Evolutionary conservation across 2,797 vertebrate genomes (phyloP), one percentile per base, ranked within the genome.

Genomic region (Parotocinclus haroldoi): DNA sequence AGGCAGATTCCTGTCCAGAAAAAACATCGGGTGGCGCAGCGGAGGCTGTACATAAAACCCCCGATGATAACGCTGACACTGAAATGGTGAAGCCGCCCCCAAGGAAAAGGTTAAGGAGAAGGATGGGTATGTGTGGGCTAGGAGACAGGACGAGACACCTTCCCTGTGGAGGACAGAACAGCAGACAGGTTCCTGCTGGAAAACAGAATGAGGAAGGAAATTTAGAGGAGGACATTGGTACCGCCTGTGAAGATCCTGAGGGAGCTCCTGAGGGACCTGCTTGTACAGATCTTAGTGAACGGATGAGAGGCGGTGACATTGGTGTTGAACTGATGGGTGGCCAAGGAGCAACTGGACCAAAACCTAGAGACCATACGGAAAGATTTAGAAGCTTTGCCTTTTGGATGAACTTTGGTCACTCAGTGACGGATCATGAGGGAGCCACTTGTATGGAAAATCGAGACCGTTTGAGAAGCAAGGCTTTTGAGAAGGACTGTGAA

Each of bases 61-160:
- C 17, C 10, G n/a, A 10, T 36, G 17, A 46, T 52, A 53, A 27
- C 19, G 58, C 58, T 10, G 57, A 62, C 6, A 7, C 37, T 5
- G 48, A 49, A 38, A 48, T 10, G 9, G 38, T n/a, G 38, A 61
- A 74, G 6, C 49, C 62, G 38, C 46, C 49, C 13, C 46, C 48
- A 2, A 76, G 64, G 66, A 74, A 59, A 69, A 90, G 85, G 74
- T 83, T 62, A 56, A 60, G 79, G 75, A 83, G 73, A 65, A 82
- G 88, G 63, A 86, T 88, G 87, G 87, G 86, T 7, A 85, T 83
- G 83, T 83, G 84, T 52, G 78, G 78, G 13, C 74, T 83, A 55
- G 80, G 80, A 11, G 85, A 83, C 53, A 85, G 78, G 72, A 84
- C 87, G 64, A 75, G 61, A 50, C 80, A 63, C 76, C 52, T 67